Evolutionary conservation across 2,113 vertebrate species (phyloP).

Genomic region (Psephotus haematonotus): DNA sequence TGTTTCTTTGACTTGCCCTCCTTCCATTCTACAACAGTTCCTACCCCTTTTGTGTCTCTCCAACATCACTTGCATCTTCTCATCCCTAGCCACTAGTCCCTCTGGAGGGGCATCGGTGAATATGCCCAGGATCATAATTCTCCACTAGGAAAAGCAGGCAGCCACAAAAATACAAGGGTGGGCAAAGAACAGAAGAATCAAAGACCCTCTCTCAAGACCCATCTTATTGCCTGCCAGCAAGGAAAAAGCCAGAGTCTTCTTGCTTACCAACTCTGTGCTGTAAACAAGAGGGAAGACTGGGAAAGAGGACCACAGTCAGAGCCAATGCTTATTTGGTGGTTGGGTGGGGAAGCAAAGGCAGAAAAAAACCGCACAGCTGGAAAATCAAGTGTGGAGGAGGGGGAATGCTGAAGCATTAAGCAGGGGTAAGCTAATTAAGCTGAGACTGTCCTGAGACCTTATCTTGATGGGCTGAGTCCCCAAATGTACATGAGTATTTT

Average conservation of each 20-base stretch:
- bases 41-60: background rate
- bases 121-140: background rate
- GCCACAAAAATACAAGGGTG: background rate
- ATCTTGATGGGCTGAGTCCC: slow-evolving; percentile 39
- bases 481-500: background rate
- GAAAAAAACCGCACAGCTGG: slow-evolving; percentile 34
- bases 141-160: background rate
- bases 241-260: background rate
- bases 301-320: background rate
- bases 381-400: slow-evolving; percentile 55
- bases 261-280: background rate
- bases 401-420: slow-evolving; percentile 4
- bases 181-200: background rate
- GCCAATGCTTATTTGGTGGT: slow-evolving; percentile 21
- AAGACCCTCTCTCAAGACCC: background rate
- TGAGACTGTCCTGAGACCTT: slow-evolving; percentile 20
- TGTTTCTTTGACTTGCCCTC: background rate
- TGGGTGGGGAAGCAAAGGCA: slow-evolving; percentile 23
- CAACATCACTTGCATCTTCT: background rate
- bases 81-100: background rate
- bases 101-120: background rate
- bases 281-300: background rate
- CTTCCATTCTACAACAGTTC: background rate
- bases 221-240: background rate
- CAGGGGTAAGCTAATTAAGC: slow-evolving; percentile 15